Percentiles rank a stretch among this genome's conserved stretches.
These are phyloP conservation scores for Drosophila gaucha DNA, from an alignment of 2,888 invertebrate species.

Conservation along the genomic window DNA sequence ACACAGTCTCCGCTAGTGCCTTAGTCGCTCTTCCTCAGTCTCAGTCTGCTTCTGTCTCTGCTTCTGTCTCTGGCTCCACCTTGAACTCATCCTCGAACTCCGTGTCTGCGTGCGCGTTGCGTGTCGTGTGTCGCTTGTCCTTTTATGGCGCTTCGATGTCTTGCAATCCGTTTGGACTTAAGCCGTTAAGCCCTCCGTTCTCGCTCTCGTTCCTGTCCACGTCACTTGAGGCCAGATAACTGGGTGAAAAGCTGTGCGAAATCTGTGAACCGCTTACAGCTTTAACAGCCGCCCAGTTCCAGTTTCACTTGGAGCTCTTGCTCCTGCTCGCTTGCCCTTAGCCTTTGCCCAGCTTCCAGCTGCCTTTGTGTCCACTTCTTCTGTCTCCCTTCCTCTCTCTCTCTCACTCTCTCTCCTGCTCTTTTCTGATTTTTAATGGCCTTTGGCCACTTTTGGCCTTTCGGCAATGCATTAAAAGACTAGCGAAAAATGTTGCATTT, in stretches of 20 bases:
- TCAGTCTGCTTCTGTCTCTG: no score
- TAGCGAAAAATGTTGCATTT: constrained; percentile 59
- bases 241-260: constrained; percentile 47
- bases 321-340: neutral
- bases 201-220: constrained; percentile 13
- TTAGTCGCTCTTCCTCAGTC: no score
- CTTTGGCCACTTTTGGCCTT: constrained; percentile 55
- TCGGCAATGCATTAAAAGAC: constrained; percentile 51
- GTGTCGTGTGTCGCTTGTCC: constrained; percentile 9
- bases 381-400: neutral
- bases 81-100: neutral
- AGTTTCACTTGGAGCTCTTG: neutral
- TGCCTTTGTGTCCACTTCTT: constrained; percentile 25
- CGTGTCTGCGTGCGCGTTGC: neutral
- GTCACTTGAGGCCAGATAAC: constrained; percentile 47
- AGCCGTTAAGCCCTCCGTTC: constrained; percentile 40
- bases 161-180: constrained; percentile 59
- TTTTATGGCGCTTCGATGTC: constrained; percentile 39
- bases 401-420: neutral
- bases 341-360: constrained; percentile 22
- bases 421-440: constrained; percentile 62
- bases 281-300: neutral
- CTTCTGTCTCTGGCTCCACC: neutral
- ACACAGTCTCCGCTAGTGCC: no score
- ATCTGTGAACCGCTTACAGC: constrained; percentile 20